Percentiles rank a stretch among this genome's conserved stretches.
Conservation (phyloP, 2,113 vertebrate genomes). For the Egretta garzetta region DNA sequence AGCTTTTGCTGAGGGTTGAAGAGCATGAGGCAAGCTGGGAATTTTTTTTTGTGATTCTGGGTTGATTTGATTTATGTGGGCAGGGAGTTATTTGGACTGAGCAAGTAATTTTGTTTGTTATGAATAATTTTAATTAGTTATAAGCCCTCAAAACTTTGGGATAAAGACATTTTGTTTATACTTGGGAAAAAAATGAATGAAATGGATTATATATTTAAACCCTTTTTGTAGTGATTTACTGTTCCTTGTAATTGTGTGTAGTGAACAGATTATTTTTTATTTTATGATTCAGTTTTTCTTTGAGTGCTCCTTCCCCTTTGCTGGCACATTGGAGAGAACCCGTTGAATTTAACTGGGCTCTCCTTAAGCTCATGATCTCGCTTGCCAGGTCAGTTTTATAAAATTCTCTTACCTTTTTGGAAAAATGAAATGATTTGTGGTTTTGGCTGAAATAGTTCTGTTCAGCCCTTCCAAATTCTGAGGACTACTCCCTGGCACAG, state of each 20-base stretch:
- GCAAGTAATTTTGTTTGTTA: conserved; percentile 54
- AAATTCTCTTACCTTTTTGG: conserved; percentile 36
- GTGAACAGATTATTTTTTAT: conserved; percentile 55
- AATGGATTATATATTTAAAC: conserved; percentile 30
- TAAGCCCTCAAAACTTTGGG: conserved; percentile 21
- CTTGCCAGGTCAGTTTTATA: conserved; percentile 42
- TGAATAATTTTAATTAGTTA: conserved; percentile 55
- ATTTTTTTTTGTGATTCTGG: conserved; percentile 38
- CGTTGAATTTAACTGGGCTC: conserved; percentile 53
- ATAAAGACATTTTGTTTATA: conserved; percentile 45
- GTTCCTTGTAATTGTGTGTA: conserved; percentile 44
- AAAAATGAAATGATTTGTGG: background rate
- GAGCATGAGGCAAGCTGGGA: conserved; percentile 48
- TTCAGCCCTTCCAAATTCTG: background rate
- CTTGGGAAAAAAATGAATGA: conserved; percentile 26
- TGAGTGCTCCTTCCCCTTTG: conserved; percentile 31
- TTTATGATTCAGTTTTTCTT: conserved; percentile 57
- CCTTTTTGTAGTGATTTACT: conserved; percentile 44
- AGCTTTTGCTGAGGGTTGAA: conserved; percentile 58
- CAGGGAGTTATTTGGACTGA: conserved; percentile 55
- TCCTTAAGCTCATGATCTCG: conserved; percentile 27
- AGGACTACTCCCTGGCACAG: background rate
- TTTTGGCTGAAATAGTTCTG: conserved; percentile 1
- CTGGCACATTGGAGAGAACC: conserved; percentile 58
- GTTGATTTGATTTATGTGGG: conserved; percentile 65